Evolutionary conservation across 2,888 invertebrate species (phyloP).

Genomic region (Drosophila atripex): DNA sequence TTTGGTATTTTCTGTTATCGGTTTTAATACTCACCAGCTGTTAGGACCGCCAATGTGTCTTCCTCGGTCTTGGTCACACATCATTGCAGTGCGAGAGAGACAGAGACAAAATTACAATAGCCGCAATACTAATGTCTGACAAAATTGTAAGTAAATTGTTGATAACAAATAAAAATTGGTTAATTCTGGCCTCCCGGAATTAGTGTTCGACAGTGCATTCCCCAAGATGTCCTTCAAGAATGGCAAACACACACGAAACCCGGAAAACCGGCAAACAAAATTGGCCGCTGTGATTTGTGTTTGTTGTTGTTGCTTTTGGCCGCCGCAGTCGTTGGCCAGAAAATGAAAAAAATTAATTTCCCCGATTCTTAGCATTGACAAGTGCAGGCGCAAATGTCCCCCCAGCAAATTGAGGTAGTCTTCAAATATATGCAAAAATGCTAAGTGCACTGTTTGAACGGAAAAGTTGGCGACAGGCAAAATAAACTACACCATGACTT

Average conservation of each 20-base stretch:
- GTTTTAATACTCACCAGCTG: neutral
- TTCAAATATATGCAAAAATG: neutral
- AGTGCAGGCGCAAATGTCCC: neutral
- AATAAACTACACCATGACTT: conserved; percentile 67
- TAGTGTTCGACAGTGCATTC: neutral
- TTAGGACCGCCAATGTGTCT: neutral
- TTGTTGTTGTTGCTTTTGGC: conserved; percentile 55
- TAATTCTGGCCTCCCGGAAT: neutral
- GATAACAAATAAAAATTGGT: conserved; percentile 18
- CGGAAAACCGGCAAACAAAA: conserved; percentile 59
- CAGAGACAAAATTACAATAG: conserved; percentile 40
- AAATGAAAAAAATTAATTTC: conserved; percentile 16
- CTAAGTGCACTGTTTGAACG: neutral
- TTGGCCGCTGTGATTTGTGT: conserved; percentile 14
- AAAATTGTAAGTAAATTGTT: conserved; percentile 71
- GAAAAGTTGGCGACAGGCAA: conserved; percentile 38
- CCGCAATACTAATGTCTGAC: conserved; percentile 61
- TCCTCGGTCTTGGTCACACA: conserved; percentile 40
- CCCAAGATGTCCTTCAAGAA: neutral
- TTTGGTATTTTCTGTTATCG: conserved; percentile 2
- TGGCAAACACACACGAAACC: neutral
- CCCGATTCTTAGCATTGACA: neutral
- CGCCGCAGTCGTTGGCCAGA: conserved; percentile 4
- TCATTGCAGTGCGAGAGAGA: conserved; percentile 34
- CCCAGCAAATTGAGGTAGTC: neutral